Evolutionary conservation across 1,140 invertebrate genomes (phyloP).

Genomic region (Mizuhopecten yessoensis): DNA sequence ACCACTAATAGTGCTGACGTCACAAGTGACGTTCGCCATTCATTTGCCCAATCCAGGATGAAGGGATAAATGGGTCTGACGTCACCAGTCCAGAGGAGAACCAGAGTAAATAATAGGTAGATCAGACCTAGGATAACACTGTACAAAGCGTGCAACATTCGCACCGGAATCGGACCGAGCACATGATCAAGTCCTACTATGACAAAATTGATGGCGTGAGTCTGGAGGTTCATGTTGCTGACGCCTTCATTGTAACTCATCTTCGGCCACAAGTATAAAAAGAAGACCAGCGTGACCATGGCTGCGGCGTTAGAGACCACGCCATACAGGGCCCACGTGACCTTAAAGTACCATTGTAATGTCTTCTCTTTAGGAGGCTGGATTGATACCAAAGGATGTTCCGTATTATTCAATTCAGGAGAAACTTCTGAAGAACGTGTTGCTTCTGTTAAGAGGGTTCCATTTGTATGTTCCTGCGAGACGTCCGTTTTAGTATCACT

Average conservation of each 20-base stretch:
- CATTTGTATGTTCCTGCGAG: background rate
- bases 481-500: background rate
- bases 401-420: background rate
- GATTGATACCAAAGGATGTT: background rate
- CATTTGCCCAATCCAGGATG: background rate
- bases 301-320: background rate
- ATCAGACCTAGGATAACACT: background rate
- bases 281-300: background rate
- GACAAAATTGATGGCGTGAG: background rate
- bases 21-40: background rate
- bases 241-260: background rate
- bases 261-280: background rate
- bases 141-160: background rate
- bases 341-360: slow-evolving; percentile 15
- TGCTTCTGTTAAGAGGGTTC: background rate
- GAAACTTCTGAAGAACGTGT: background rate
- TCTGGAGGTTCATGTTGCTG: slow-evolving; percentile 13
- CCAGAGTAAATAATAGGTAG: background rate
- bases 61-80: background rate
- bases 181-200: background rate
- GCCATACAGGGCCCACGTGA: slow-evolving; percentile 11
- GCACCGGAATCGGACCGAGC: background rate
- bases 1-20: background rate
- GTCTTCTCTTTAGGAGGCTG: background rate
- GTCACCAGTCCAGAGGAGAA: background rate